Base-by-base conservation (phyloP, 1,140 invertebrate species). In the Lepidurus packardi region DNA sequence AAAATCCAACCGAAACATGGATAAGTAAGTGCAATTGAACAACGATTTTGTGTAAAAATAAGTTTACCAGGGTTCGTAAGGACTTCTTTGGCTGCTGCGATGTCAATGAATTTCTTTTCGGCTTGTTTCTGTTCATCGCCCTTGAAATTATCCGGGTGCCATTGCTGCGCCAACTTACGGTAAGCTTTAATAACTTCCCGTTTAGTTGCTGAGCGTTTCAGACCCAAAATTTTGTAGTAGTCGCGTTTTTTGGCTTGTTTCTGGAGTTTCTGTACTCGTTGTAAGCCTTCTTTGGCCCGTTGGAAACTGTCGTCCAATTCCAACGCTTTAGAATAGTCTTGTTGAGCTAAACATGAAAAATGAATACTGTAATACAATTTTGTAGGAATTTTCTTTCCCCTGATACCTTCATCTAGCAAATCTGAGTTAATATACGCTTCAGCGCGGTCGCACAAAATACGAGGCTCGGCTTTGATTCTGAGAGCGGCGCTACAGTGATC, bases 41-140 rank as follows among this genome's bases (percentile, higher is more conserved):
- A 81, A 13, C 5, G 13, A 13, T 16, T 16, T 24, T 76, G 13
- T 24, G 43, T 76, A 24, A 24, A 74, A 77, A 24, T 8, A 6
- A 7, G 65, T 77, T 81, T 82, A 90, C 89, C 91, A 80, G 89
- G 88, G 87, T 93, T 90, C 76, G 90, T 90, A 16, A 93, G 85
- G 44, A 97, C 98, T 88, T 99, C 98, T 87, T 99, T 99, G 24
- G 98, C 98, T 73, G 97, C 94, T 13, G 98, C 98, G 82, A 99
- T 96, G 84, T 99, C 97, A 80, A 99, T 98, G 83, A 99, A 99
- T 86, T 94, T 98, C 84, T 98, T 98, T 85, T 99, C 94, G 0
- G 98, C 98, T 43, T 91, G 88, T 84, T 97, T 96, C 74, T 86
- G 85, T 81, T 95, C 93, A 76, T 96, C 92, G 7, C 90, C 92